phyloP scores from a whole-genome alignment of 2,888 invertebrate genomes.

The Apoda limacodes region DNA sequence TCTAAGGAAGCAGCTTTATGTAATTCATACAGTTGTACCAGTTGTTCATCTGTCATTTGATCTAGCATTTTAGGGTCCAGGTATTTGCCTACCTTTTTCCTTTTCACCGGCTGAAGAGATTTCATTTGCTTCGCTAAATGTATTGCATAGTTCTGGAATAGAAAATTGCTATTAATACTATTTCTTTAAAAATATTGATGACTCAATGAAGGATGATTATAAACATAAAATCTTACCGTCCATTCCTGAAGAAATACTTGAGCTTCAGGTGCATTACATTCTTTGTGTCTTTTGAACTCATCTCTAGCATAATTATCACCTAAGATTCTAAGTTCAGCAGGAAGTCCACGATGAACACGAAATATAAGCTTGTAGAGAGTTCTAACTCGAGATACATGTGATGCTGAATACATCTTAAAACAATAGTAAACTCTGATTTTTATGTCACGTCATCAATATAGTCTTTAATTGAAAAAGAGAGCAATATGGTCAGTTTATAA shows the following conservation, averaged over 20 bases:
- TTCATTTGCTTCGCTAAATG: slow-evolving; percentile 80
- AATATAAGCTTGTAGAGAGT: slow-evolving; percentile 83
- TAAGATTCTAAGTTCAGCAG: slow-evolving; percentile 74
- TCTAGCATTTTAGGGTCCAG: slow-evolving; percentile 74
- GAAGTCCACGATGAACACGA: slow-evolving; percentile 81
- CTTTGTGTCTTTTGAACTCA: slow-evolving; percentile 88
- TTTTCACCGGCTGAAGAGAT: slow-evolving; percentile 69
- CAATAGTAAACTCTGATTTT: no score
- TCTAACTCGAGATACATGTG: slow-evolving; percentile 74
- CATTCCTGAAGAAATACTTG: slow-evolving; percentile 87
- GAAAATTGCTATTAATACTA: slow-evolving; percentile 3
- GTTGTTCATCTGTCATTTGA: slow-evolving; percentile 82
- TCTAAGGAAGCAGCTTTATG: slow-evolving; percentile 71
- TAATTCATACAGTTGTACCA: slow-evolving; percentile 86
- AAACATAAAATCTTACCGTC: slow-evolving; percentile 72
- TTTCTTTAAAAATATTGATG: no score
- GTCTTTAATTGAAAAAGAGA: no score
- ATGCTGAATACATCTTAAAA: no score
- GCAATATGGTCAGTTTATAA: no score
- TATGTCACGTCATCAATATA: no score
- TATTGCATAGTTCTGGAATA: slow-evolving; percentile 79
- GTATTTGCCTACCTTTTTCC: slow-evolving; percentile 72
- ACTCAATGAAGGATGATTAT: background rate
- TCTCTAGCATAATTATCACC: slow-evolving; percentile 84
- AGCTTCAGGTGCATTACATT: slow-evolving; percentile 76